A percentile compares a stretch with the other conserved stretches of the same genome.
These are phyloP conservation scores for Formica aserva DNA, from an alignment of 2,888 invertebrate species.

Conservation along the genomic window DNA sequence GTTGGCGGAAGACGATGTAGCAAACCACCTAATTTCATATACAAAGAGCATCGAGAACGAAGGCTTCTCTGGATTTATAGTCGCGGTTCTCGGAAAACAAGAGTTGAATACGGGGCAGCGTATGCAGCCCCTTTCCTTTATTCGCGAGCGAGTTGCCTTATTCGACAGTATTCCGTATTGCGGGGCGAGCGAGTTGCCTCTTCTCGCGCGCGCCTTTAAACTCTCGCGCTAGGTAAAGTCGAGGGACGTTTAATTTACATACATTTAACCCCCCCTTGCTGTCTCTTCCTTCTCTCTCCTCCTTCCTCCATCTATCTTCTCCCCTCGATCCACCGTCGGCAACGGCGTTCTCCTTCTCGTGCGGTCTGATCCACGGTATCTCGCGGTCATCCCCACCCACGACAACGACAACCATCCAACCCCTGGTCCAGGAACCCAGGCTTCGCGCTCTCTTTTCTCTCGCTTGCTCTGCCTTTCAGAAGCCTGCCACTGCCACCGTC, in stretches of 20 bases:
- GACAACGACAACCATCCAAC: conserved; percentile 63
- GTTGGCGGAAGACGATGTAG: neutral
- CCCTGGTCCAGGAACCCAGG: conserved; percentile 65
- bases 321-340: neutral
- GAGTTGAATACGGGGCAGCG: conserved; percentile 14
- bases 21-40: conserved; percentile 41
- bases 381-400: conserved; percentile 49
- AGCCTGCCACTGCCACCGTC: neutral
- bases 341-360: conserved; percentile 49
- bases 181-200: conserved; percentile 58
- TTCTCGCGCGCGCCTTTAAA: conserved; percentile 65
- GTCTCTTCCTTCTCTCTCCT: neutral
- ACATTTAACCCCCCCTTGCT: conserved; percentile 69
- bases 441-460: conserved; percentile 51
- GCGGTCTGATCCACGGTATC: conserved; percentile 65
- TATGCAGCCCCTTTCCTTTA: conserved; percentile 44
- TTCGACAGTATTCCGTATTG: conserved; percentile 54
- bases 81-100: conserved; percentile 43
- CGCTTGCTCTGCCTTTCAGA: conserved; percentile 4
- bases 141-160: conserved; percentile 63
- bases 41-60: conserved; percentile 46
- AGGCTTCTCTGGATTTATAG: conserved; percentile 38
- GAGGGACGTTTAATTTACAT: conserved; percentile 79
- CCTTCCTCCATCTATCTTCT: conserved; percentile 1
- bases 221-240: conserved; percentile 79